These are phyloP conservation scores for Petrocephalus zakoni DNA, from an alignment of 2,113 vertebrate species.

Conservation along the genomic window DNA sequence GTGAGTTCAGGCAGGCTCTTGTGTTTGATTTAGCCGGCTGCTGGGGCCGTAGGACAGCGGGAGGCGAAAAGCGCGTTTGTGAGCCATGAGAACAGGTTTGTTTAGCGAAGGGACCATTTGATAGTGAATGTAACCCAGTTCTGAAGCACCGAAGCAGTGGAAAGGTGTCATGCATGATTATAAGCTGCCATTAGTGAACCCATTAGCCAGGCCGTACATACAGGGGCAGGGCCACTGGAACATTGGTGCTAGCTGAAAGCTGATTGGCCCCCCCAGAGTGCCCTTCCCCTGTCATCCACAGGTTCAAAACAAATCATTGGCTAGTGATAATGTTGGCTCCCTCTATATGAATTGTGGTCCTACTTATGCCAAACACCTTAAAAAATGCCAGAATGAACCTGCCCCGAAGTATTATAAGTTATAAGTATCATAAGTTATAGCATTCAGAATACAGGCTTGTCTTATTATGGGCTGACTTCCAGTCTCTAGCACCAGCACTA, in stretches of 20 bases:
- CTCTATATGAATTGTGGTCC: not conserved
- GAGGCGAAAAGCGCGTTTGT: not conserved
- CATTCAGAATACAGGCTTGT: not conserved
- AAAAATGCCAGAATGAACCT: not conserved
- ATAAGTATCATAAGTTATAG: not conserved
- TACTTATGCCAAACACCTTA: not conserved
- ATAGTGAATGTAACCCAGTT: not conserved
- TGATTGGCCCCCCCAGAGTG: not conserved
- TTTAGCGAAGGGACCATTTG: not conserved
- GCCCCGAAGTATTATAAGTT: not conserved
- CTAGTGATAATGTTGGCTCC: not conserved
- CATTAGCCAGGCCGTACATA: not conserved
- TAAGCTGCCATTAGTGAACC: not conserved
- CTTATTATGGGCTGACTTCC: not conserved
- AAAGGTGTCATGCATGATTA: not conserved
- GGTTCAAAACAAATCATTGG: not conserved
- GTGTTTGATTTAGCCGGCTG: not conserved
- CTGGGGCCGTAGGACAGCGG: not conserved
- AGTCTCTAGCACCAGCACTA: not conserved
- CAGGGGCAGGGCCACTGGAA: not conserved
- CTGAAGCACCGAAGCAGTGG: not conserved
- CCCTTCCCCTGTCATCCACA: not conserved
- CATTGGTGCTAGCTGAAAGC: not conserved
- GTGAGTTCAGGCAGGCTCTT: constrained; percentile 16
- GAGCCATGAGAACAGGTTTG: not conserved